Conservation (phyloP, 2,113 vertebrate species). For the Podocnemis expansa region DNA sequence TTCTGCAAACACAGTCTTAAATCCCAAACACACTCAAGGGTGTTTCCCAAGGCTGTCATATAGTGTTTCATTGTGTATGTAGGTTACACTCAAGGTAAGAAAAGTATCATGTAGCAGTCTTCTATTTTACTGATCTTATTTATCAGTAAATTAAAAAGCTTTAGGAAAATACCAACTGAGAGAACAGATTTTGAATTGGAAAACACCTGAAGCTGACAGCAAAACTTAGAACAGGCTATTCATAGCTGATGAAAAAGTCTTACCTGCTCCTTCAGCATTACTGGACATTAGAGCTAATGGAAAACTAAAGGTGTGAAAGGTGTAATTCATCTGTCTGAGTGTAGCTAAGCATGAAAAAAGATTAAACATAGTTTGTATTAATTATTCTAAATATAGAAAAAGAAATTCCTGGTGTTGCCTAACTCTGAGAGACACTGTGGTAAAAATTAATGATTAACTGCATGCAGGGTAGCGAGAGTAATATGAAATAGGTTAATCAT, state of each 20-base stretch:
- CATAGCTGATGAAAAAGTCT: constrained; percentile 1
- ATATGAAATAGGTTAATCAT: constrained; percentile 67
- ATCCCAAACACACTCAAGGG: background rate
- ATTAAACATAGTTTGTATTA: constrained; percentile 25
- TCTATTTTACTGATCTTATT: background rate
- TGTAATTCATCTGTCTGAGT: constrained; percentile 8
- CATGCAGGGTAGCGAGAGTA: constrained; percentile 37
- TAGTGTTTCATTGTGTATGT: background rate
- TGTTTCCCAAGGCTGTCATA: background rate
- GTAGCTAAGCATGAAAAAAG: constrained; percentile 14
- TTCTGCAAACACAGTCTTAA: background rate
- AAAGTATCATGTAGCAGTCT: background rate
- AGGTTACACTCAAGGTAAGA: background rate
- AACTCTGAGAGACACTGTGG: constrained; percentile 54
- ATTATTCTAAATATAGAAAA: constrained; percentile 40
- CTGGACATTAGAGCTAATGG: background rate
- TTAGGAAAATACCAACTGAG: background rate
- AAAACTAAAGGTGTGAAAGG: background rate
- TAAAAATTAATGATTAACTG: constrained; percentile 59
- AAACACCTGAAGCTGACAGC: constrained; percentile 18
- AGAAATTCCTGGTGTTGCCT: constrained; percentile 34
- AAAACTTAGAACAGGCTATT: constrained; percentile 25
- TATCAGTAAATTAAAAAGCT: background rate
- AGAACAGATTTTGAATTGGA: constrained; percentile 8
- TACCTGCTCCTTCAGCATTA: background rate